These are phyloP conservation scores for Hestina assimilis DNA, from an alignment of 1,140 invertebrate species.

Conservation along the genomic window DNA sequence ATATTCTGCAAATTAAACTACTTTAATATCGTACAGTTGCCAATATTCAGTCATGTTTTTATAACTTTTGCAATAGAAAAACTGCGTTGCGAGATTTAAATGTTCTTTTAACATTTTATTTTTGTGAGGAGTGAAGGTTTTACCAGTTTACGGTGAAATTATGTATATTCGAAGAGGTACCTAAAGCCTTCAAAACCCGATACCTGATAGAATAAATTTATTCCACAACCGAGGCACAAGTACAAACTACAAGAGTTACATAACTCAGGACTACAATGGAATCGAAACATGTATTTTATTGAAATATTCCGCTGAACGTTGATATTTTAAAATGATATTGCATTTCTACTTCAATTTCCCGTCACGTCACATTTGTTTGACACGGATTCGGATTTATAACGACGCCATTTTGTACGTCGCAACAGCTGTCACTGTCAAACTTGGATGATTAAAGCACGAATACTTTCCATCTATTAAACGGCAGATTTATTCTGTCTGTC, in stretches of 20 bases:
- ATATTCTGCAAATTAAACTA: too few relatives aligned
- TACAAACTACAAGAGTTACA: background rate
- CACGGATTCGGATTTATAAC: background rate
- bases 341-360: constrained; percentile 2
- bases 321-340: constrained; percentile 11
- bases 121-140: too few relatives aligned
- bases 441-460: background rate
- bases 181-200: background rate
- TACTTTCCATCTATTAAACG: too few relatives aligned
- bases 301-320: constrained; percentile 2
- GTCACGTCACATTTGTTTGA: constrained; percentile 4
- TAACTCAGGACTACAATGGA: constrained; percentile 1
- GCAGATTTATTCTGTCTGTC: too few relatives aligned
- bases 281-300: constrained; percentile 11
- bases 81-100: too few relatives aligned
- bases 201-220: too few relatives aligned
- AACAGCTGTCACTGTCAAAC: background rate
- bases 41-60: too few relatives aligned
- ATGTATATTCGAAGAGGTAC: too few relatives aligned
- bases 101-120: too few relatives aligned
- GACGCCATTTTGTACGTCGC: constrained; percentile 4
- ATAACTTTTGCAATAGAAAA: too few relatives aligned
- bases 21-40: too few relatives aligned
- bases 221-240: background rate
- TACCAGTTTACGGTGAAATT: too few relatives aligned